A percentile compares a stretch with the other conserved stretches of the same genome.
phyloP scores from a whole-genome alignment of 2,113 vertebrate genomes.

The Protomyctophum bolini region DNA sequence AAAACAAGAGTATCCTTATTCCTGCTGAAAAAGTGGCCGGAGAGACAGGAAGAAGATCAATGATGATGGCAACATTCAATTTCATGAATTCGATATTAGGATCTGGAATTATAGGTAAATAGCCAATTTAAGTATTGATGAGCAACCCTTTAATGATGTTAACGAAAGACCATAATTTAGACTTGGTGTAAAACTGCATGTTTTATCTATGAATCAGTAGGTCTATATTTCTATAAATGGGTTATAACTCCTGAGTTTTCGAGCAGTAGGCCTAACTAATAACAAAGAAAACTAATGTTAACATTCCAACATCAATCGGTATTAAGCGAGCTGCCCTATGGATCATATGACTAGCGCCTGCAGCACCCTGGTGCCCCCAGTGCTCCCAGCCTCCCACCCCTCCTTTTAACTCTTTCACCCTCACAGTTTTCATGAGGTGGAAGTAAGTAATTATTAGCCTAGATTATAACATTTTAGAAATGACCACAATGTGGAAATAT shows the following conservation, averaged over 20 bases:
- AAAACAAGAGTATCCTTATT: conserved; percentile 80
- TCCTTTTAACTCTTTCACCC: conserved; percentile 42
- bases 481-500: neutral
- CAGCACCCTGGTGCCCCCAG: conserved; percentile 26
- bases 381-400: neutral
- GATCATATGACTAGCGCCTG: conserved; percentile 71
- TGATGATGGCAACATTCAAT: conserved; percentile 88
- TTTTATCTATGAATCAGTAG: neutral
- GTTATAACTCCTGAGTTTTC: neutral
- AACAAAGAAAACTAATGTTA: conserved; percentile 27
- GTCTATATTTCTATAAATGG: neutral
- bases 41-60: conserved; percentile 67
- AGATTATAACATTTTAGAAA: neutral
- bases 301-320: conserved; percentile 22
- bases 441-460: neutral
- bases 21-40: conserved; percentile 50
- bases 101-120: conserved; percentile 90
- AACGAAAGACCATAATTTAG: too few relatives aligned
- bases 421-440: conserved; percentile 7
- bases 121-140: neutral
- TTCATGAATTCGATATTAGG: conserved; percentile 95
- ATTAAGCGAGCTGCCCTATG: neutral
- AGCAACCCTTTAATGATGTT: too few relatives aligned
- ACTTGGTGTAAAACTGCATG: neutral
- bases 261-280: conserved; percentile 19